Base-by-base conservation (phyloP, 1,140 invertebrate genomes). In the Carcinoscorpius rotundicauda region DNA sequence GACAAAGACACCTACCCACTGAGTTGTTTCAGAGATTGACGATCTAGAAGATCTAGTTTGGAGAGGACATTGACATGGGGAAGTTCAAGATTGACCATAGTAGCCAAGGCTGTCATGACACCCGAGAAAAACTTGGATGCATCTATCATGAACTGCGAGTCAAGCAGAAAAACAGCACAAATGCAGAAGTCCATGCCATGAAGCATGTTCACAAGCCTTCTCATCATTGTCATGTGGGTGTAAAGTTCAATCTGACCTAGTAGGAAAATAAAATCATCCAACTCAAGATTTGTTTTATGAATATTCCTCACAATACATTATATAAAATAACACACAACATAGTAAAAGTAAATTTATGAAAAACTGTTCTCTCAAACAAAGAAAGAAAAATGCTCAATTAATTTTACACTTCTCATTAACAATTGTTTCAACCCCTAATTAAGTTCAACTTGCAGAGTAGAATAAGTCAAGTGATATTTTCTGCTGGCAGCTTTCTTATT, bases 71-170 rank as follows among this genome's bases (percentile, higher is more conserved):
- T 98, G 0, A 99, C 80, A 77, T 97, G 93, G 5, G 96, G 87
- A 65, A 96, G 78, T 80, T 97, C 95, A 60, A 99, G 78, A 76
- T 93, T 96, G 10, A 97, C 86, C 95, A 99, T 98, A 0, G 93
- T 88, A 73, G 93, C 95, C 6, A 99, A 79, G 0, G 97, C 91
- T 49, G 93, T 86, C 84, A 99, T 87, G 49, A 93, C 88, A 2
- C 93, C 85, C 49, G 94, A 96, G 60, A 99, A 81, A 80, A 98
- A 98, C 76, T 98, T 99, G 1, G 89, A 84, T 1, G 89, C 85
- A 78, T 99, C 96, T 4, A 97, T 84, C 85, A 98, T 90, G 75
- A 99, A 99, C 75, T 97, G 94, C 51, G 95, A 91, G 76, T 99
- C 97, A 3, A 99, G 78, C 11, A 98, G 77, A 76, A 95, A 99